Evolutionary conservation across 2,797 vertebrate species (phyloP), one percentile per base, ranked within the genome.

Genomic region (Phaenicophaeus curvirostris): DNA sequence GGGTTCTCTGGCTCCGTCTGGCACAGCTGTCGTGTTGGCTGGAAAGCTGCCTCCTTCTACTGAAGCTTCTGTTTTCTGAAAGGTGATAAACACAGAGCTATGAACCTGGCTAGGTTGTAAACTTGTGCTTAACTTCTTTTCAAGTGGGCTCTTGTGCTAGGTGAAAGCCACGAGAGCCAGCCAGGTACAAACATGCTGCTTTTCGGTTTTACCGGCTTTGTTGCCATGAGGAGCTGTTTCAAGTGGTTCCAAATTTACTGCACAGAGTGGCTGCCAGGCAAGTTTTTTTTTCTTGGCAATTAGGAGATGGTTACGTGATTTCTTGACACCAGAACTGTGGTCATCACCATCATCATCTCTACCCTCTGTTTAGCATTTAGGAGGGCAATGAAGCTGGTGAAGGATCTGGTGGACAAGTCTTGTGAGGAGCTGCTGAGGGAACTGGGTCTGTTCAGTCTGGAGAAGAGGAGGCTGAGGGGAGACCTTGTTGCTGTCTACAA

Each of bases 311-410:
- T 69, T 82, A 25, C 30, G 0, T 9, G 23, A 17, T 77, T 77
- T 33, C 69, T 71, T 68, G 23, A 0, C 8, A 0, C 31, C 30
- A 0, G 9, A 48, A 4, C 1, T 5, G 66, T 27, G 76, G 42
- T 55, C 27, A 1, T 16, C 37, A 2, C 65, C 3, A 0, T 8
- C 15, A 4, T n/a, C n/a, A n/a, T 16, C 68, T 76, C 51, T 1
- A 13, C 13, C 42, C 41, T 0, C 69, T 37, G 41, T 31, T 61
- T 46, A 37, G 8, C 23, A 72, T 46, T 46, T 21, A 46, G 18
- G 44, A 42, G 42, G 42, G 16, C 42, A 42, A 17, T 21, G 44
- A 20, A 21, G 19, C 6, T 46, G 19, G 20, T 46, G 44, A 46
- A 46, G 44, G 44, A 20, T 21, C 44, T 46, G 44, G 44, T 46